Percentiles rank a stretch among this genome's conserved stretches.
Conservation (phyloP, 2,888 invertebrate genomes). For the Therioaphis trifolii region DNA sequence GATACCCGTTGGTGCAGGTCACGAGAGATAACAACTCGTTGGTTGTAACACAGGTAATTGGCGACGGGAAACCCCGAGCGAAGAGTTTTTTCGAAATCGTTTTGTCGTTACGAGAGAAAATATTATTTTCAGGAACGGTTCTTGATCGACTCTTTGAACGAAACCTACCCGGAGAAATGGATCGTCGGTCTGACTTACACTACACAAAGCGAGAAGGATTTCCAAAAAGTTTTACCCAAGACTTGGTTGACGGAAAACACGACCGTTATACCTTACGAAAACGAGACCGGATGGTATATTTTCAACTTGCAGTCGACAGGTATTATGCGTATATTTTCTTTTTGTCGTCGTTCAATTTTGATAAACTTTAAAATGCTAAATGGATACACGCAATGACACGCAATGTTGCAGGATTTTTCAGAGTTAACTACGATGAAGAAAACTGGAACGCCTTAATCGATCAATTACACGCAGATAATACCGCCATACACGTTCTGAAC, state of each 20-base stretch:
- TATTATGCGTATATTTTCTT: constrained; percentile 67
- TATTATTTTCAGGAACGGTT: constrained; percentile 37
- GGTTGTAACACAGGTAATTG: constrained; percentile 71
- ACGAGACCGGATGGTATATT: constrained; percentile 71
- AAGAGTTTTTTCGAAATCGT: no score
- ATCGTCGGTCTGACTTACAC: constrained; percentile 74
- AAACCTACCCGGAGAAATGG: constrained; percentile 69
- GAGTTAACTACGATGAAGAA: constrained; percentile 78
- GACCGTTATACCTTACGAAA: constrained; percentile 66
- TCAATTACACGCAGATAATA: constrained; percentile 74
- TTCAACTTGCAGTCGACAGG: constrained; percentile 75
- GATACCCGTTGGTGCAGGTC: constrained; percentile 77
- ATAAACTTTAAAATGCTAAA: neutral
- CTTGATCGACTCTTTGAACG: neutral
- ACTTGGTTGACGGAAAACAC: constrained; percentile 60
- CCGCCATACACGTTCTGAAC: constrained; percentile 71
- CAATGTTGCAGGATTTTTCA: constrained; percentile 72
- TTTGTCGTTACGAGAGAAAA: no score
- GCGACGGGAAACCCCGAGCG: rapidly evolving
- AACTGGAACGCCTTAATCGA: constrained; percentile 79
- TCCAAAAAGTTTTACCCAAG: constrained; percentile 2
- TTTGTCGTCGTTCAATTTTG: neutral
- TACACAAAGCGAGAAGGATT: constrained; percentile 67
- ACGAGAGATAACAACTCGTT: constrained; percentile 70
- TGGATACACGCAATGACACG: neutral